These are phyloP conservation scores for Asbolus verrucosus DNA, from an alignment of 1,140 invertebrate genomes.

Conservation along the genomic window DNA sequence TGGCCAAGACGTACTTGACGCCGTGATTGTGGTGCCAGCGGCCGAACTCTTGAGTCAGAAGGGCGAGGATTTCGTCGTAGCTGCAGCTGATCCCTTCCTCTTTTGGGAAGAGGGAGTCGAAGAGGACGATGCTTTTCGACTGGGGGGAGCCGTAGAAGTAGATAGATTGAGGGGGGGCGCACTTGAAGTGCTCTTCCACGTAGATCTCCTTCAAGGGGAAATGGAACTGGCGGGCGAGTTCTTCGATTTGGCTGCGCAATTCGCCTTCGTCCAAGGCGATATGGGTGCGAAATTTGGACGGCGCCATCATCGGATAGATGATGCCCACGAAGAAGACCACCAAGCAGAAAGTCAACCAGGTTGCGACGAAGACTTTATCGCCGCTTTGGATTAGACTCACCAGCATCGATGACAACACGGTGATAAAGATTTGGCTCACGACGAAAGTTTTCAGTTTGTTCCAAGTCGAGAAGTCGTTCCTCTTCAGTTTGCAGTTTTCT, in stretches of 20 bases:
- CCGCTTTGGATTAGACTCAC: background rate
- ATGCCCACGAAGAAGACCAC: background rate
- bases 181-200: slow-evolving; percentile 7
- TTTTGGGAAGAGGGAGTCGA: background rate
- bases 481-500: background rate
- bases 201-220: slow-evolving; percentile 7
- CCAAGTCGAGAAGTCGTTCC: slow-evolving; percentile 5
- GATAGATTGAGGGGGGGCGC: background rate
- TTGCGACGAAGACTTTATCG: background rate
- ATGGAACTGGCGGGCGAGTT: background rate
- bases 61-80: background rate
- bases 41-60: background rate
- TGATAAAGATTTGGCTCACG: background rate
- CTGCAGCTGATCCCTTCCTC: background rate
- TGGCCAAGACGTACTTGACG: slow-evolving; percentile 1
- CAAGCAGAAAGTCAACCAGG: background rate
- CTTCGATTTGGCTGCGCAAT: background rate
- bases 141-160: background rate
- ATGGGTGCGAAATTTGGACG: background rate
- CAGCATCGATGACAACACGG: background rate
- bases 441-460: slow-evolving; percentile 6
- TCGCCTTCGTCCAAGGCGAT: background rate
- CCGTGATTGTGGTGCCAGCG: background rate
- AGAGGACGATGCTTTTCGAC: background rate
- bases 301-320: background rate